A percentile compares a stretch with the other conserved stretches of the same genome.
These are phyloP conservation scores for Morelia viridis DNA, from an alignment of 2,797 vertebrate species.

Conservation along the genomic window DNA sequence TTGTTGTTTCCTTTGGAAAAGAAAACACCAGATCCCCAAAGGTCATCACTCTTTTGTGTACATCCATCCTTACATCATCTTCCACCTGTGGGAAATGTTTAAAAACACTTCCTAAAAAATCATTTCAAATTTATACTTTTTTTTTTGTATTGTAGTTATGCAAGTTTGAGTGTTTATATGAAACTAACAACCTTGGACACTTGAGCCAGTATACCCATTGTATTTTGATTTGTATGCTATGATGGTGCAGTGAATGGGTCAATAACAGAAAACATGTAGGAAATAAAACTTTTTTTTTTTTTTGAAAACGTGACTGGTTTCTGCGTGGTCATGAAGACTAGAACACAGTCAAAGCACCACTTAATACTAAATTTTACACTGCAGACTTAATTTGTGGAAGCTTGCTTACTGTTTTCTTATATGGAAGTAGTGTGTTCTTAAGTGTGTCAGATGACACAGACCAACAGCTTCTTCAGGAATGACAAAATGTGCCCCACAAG, in stretches of 20 bases:
- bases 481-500: background rate
- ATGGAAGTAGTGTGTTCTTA: background rate
- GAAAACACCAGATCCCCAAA: background rate
- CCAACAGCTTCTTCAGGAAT: background rate
- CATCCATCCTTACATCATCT: slow-evolving; percentile 25
- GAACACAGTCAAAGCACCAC: background rate
- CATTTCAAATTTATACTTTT: slow-evolving; percentile 39
- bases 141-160: slow-evolving; percentile 28
- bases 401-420: background rate
- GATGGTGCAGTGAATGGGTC: background rate
- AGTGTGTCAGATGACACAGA: background rate
- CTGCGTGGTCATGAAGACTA: background rate
- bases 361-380: background rate
- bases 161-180: slow-evolving; percentile 26
- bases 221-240: background rate
- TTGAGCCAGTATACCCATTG: background rate
- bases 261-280: slow-evolving; percentile 10
- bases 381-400: background rate
- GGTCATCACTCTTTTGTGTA: background rate
- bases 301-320: background rate
- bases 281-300: background rate
- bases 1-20: background rate
- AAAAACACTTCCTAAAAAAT: slow-evolving; percentile 27
- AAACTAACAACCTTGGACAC: background rate
- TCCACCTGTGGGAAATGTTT: slow-evolving; percentile 47